Evolutionary conservation across 2,888 invertebrate species (phyloP).

Genomic region (Ctenicera cuprea): DNA sequence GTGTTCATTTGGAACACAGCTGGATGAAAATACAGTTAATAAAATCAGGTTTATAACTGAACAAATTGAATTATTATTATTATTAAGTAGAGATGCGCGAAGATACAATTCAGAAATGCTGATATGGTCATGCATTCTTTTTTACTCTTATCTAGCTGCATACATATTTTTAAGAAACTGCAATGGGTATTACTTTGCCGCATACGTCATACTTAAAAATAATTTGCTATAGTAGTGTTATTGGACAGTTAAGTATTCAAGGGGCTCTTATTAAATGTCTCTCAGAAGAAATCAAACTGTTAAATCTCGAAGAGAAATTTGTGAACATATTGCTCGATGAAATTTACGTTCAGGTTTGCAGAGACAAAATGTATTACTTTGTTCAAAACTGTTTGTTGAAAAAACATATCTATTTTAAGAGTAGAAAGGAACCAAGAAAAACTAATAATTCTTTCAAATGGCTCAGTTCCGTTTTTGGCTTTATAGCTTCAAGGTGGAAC

Average conservation of each 20-base stretch:
- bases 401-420: background rate
- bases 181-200: background rate
- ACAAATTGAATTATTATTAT: too few species aligned
- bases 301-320: background rate
- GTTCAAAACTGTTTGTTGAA: background rate
- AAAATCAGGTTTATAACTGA: too few species aligned
- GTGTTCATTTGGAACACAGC: too few species aligned
- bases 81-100: too few species aligned
- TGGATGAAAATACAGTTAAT: too few species aligned
- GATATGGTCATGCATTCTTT: too few species aligned
- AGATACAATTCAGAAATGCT: too few species aligned
- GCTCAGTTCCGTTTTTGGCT: background rate
- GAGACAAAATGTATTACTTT: background rate
- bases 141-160: too few species aligned
- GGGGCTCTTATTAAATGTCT: background rate
- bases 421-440: background rate
- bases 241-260: background rate
- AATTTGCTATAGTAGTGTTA: background rate
- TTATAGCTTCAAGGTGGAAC: background rate
- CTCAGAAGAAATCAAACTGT: background rate
- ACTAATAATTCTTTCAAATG: background rate
- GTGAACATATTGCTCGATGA: slow-evolving; percentile 10
- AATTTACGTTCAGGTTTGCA: background rate
- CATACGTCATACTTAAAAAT: background rate
- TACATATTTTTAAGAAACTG: background rate